Conservation (phyloP, 2,888 invertebrate species). For the Spicauda simplicius region DNA sequence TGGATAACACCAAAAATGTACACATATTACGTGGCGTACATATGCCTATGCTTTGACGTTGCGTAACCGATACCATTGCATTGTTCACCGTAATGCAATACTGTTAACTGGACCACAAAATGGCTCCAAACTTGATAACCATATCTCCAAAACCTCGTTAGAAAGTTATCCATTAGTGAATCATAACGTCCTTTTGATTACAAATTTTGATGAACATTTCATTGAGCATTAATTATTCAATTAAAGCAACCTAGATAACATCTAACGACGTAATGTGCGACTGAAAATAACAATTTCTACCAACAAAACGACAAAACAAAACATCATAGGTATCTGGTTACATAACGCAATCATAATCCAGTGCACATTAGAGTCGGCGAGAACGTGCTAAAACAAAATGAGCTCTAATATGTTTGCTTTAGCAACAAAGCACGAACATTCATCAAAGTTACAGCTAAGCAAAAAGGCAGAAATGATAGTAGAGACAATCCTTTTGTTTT, state of each 20-base stretch:
- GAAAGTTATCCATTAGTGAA: slow-evolving; percentile 14
- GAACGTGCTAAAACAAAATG: slow-evolving; percentile 23
- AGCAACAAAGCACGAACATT: slow-evolving; percentile 29
- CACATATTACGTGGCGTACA: slow-evolving; percentile 50
- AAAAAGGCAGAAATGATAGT: slow-evolving; percentile 27
- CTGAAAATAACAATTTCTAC: slow-evolving; percentile 5
- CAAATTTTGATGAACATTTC: neutral
- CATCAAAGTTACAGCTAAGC: slow-evolving; percentile 18
- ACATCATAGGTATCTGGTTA: slow-evolving; percentile 18
- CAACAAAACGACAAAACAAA: slow-evolving; percentile 26
- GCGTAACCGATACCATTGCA: slow-evolving; percentile 55
- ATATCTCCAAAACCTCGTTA: slow-evolving; percentile 21
- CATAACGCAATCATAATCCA: slow-evolving; percentile 30
- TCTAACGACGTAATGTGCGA: neutral
- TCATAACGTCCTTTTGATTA: neutral
- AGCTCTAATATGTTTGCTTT: slow-evolving; percentile 26
- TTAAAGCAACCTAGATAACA: neutral
- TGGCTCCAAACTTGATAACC: slow-evolving; percentile 27
- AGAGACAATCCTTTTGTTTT: slow-evolving; percentile 48
- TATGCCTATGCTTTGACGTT: slow-evolving; percentile 54
- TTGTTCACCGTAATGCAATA: slow-evolving; percentile 54
- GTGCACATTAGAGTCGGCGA: slow-evolving; percentile 19
- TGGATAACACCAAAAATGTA: slow-evolving; percentile 59
- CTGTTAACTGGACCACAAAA: slow-evolving; percentile 33
- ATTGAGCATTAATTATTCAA: neutral